Percentiles rank a stretch among this genome's conserved stretches.
phyloP scores from a whole-genome alignment of 2,888 invertebrate genomes.

The Rotaria socialis region DNA sequence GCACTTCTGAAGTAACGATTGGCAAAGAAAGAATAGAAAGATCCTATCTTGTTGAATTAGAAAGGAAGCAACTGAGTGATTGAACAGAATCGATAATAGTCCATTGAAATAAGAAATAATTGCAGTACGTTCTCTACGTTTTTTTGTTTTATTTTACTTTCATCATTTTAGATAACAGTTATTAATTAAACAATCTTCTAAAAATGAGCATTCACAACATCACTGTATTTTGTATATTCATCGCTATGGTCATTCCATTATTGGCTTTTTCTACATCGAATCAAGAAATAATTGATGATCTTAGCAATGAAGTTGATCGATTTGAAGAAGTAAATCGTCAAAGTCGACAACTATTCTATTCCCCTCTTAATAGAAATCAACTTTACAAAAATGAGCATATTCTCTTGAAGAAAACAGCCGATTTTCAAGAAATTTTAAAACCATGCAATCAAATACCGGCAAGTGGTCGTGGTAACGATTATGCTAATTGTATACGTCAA shows the following conservation, averaged over 20 bases:
- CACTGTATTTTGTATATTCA: background rate
- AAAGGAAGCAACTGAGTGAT: background rate
- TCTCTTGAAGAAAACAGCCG: background rate
- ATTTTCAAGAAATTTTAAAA: constrained; percentile 21
- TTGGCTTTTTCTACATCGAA: background rate
- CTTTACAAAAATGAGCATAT: background rate
- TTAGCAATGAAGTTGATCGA: background rate
- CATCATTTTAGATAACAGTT: background rate
- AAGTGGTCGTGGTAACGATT: background rate
- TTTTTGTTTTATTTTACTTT: background rate
- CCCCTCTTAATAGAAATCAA: background rate
- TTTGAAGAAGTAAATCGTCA: background rate
- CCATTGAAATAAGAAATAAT: background rate
- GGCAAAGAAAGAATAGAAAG: background rate
- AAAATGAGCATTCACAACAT: background rate
- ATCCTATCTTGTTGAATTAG: background rate
- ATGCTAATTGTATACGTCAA: background rate
- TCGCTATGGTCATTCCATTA: background rate
- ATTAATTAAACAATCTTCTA: background rate
- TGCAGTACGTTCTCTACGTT: background rate
- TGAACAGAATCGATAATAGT: background rate
- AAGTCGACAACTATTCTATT: background rate
- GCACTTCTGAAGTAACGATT: background rate
- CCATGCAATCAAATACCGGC: constrained; percentile 2
- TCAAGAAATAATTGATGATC: background rate